Base-by-base conservation (phyloP, 2,888 invertebrate genomes). In the Stegophylla sp. region DNA sequence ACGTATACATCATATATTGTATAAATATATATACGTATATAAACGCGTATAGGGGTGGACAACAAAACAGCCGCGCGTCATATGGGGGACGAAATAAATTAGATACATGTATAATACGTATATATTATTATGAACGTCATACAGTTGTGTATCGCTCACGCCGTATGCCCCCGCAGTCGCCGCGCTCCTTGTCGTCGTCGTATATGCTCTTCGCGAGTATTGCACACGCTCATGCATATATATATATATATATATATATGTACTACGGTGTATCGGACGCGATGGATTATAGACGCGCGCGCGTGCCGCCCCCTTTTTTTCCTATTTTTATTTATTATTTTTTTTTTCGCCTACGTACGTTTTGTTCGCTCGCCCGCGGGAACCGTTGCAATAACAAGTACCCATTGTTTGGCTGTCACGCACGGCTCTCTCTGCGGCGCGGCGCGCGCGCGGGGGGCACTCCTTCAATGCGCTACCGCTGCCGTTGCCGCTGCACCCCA, bases 311-410 rank as follows among this genome's bases (percentile, higher is more conserved):
- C 61, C 51, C 61, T 67, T 59, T 79, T 77, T 79, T 56, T 71
- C 48, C 69, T 28, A 28, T 69, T 67, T 69, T 67, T 56, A n/a
- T 53, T 67, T 63, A n/a, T 48, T 48, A n/a, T n/a, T 48, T 51
- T 61, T 28, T 61, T 61, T 61, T 45, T 66, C 56, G 56, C 43
- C 28, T 73, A 75, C 56, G 56, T 66, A 66, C 66, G 76, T 75
- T 75, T 75, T 75, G 74, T 76, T 66, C 66, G 61, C 23, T 23
- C 76, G 76, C 61, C 1, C 28, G 28, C 76, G 76, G 69, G 79
- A 79, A 79, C 79, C 69, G 79, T 79, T 79, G 79, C 79, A 79
- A 79, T 79, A 79, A 79, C 79, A 79, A 79, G 79, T 79, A 79
- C 79, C 79, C 61, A 79, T 79, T 79, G 79, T 79, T 69, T 41